A percentile compares a stretch with the other conserved stretches of the same genome.
phyloP scores from a whole-genome alignment of 2,113 vertebrate species.

The Smithornis capensis region DNA sequence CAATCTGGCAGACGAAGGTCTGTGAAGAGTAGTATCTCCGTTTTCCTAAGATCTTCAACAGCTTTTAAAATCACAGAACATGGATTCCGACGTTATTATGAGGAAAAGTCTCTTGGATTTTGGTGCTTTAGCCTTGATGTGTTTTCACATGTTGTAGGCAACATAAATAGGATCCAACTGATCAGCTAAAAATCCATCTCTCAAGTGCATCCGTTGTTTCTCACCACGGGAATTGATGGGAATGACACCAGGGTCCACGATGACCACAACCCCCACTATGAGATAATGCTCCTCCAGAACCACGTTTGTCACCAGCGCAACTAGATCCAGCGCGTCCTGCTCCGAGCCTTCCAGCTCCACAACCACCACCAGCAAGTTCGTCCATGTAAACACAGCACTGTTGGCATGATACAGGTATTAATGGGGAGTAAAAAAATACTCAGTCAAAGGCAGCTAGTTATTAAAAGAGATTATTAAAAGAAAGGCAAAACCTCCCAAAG shows the following conservation, averaged over 20 bases:
- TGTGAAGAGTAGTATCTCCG: background rate
- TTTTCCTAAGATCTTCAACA: background rate
- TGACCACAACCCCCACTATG: constrained; percentile 93
- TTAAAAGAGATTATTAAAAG: background rate
- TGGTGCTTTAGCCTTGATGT: constrained; percentile 37
- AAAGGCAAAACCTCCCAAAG: background rate
- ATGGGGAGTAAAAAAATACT: background rate
- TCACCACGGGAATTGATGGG: constrained; percentile 96
- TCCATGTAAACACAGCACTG: constrained; percentile 98
- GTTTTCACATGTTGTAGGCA: constrained; percentile 92
- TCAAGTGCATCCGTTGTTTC: constrained; percentile 96
- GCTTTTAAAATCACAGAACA: background rate
- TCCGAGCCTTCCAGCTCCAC: constrained; percentile 94
- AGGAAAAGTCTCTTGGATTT: background rate
- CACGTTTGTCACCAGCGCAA: constrained; percentile 90
- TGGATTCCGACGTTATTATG: background rate
- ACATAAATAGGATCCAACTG: constrained; percentile 97
- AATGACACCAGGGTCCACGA: constrained; percentile 93
- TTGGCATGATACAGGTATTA: background rate
- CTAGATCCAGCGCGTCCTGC: constrained; percentile 92
- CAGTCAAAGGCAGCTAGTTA: background rate
- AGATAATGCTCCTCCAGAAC: constrained; percentile 95
- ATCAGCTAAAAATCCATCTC: constrained; percentile 94
- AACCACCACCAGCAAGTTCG: constrained; percentile 94
- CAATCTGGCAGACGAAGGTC: background rate